Evolutionary conservation across 2,113 vertebrate species (phyloP), one percentile per base, ranked within the genome.

Genomic region (Prionailurus viverrinus): DNA sequence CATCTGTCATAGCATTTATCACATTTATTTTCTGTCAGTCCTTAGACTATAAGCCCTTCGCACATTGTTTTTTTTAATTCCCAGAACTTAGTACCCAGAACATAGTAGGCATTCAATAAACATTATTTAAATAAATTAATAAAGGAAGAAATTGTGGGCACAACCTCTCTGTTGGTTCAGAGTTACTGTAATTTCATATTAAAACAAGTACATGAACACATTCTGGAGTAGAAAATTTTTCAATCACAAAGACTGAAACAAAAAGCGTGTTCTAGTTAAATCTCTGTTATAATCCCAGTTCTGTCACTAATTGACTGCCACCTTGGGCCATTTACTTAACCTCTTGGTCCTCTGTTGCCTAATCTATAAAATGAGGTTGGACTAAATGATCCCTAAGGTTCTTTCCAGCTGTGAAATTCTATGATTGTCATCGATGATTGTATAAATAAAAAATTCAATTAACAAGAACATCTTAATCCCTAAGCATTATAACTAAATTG

Each of bases 371-470:
- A 94, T 96, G 94, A 96, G 12, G 29, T 96, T 97, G 91, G 81
- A 87, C 61, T 95, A 96, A 94, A 78, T 97, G 97, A 88, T 97
- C 96, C 98, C 97, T 25, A 41, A 92, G 82, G 93, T 79, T 48
- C 25, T 80, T 96, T 92, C 89, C 48, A 95, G 33, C 90, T 97
- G 51, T 95, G 91, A 97, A 96, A 89, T 96, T 94, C 97, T 96
- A 68, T 95, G 95, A 94, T 98, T 97, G 82, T 97, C 79, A 98
- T 97, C 91, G 73, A 95, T 76, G 93, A 96, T 96, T 94, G 51
- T 82, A 95, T 88, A 98, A 98, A 97, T 98, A 97, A 97, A 95
- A 97, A 97, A 95, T 92, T 97, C 80, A 97, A 97, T 98, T 97
- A 98, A 97, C 69, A 97, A n/a, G 96, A 97, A 96, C 69, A 90